Conservation (phyloP, 2,888 invertebrate species). For the Ceramica pisi region DNA sequence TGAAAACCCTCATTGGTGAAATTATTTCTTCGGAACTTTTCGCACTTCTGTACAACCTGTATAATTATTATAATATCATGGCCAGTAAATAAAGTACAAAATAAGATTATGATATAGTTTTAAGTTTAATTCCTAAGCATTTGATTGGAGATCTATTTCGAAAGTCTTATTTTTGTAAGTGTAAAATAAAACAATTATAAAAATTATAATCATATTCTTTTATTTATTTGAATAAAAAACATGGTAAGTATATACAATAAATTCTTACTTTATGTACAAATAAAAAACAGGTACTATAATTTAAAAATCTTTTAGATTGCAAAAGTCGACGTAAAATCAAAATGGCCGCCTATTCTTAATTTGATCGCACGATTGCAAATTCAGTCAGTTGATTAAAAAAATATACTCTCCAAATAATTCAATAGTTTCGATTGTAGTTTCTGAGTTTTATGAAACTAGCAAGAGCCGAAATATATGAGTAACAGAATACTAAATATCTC, state of each 20-base stretch:
- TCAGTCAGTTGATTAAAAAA: background rate
- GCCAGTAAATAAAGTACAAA: constrained; percentile 42
- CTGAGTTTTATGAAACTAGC: background rate
- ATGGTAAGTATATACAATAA: constrained; percentile 15
- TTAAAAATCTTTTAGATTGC: background rate
- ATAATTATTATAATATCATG: background rate
- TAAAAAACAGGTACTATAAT: background rate
- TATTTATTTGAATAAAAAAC: constrained; percentile 26
- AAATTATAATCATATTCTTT: background rate
- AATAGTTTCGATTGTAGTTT: background rate
- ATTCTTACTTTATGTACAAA: background rate
- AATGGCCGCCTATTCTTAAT: background rate
- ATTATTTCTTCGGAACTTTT: too few species aligned
- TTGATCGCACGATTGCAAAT: background rate
- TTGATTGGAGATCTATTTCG: background rate
- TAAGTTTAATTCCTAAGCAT: constrained; percentile 21
- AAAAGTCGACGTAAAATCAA: background rate
- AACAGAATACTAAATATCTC: too few species aligned
- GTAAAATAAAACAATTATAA: constrained; percentile 31
- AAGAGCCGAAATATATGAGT: too few species aligned
- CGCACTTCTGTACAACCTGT: too few species aligned
- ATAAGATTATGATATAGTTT: constrained; percentile 29
- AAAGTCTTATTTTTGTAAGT: background rate
- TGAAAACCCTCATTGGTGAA: too few species aligned
- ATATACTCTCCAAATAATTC: background rate